Evolutionary conservation across 2,113 vertebrate species (phyloP).

Genomic region (Ondatra zibethicus): DNA sequence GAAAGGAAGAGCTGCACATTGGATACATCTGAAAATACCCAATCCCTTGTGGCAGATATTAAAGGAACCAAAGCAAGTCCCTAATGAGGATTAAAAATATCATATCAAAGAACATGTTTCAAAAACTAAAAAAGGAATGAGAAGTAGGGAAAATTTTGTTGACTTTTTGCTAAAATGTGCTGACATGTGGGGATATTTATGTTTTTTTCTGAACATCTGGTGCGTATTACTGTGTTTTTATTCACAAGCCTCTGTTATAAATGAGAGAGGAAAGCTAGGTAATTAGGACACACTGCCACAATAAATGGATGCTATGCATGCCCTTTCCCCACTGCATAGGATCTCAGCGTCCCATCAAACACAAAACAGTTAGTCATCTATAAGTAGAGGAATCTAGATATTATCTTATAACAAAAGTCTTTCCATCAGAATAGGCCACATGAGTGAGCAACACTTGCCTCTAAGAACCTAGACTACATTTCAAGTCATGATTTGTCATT

Average conservation of each 20-base stretch:
- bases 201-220: conserved; percentile 86
- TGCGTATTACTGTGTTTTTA: conserved; percentile 85
- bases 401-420: conserved; percentile 81
- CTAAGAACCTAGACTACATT: conserved; percentile 73
- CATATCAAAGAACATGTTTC: conserved; percentile 69
- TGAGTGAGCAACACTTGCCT: conserved; percentile 80
- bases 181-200: conserved; percentile 84
- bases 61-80: conserved; percentile 67
- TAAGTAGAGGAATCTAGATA: conserved; percentile 79
- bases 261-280: conserved; percentile 82
- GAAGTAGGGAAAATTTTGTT: conserved; percentile 73
- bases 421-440: conserved; percentile 80
- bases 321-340: conserved; percentile 76
- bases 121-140: conserved; percentile 72
- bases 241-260: conserved; percentile 86
- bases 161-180: conserved; percentile 80
- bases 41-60: conserved; percentile 53
- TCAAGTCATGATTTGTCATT: conserved; percentile 74
- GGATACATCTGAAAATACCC: conserved; percentile 1
- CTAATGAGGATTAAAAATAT: conserved; percentile 81
- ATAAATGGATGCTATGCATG: conserved; percentile 66
- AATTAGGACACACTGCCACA: conserved; percentile 81
- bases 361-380: conserved; percentile 83
- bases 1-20: not conserved
- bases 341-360: conserved; percentile 81